Percentiles rank a stretch among this genome's conserved stretches.
Evolutionary conservation across 2,113 vertebrate species (phyloP).

Genomic region (Ammospiza nelsoni): DNA sequence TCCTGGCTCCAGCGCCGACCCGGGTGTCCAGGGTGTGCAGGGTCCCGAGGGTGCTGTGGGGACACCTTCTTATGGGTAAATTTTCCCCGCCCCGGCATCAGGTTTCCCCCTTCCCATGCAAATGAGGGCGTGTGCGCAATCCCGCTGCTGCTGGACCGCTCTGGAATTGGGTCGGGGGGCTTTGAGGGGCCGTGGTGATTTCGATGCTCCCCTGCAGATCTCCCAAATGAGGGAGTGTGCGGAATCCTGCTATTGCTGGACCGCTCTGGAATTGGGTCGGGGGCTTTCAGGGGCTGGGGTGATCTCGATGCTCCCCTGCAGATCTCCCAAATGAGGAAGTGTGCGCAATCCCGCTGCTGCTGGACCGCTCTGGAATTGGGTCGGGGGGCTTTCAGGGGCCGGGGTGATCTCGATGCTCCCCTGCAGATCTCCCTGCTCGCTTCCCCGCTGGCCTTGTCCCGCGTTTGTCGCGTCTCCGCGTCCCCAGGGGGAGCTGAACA

Average conservation of each 20-base stretch:
- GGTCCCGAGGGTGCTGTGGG: accelerated
- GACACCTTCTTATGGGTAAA: background rate
- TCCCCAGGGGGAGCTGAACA: background rate
- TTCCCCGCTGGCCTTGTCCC: no score
- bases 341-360: no score
- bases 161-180: background rate
- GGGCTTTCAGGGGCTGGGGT: no score
- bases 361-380: no score
- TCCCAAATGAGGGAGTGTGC: background rate
- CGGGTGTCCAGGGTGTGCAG: background rate
- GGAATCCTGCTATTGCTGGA: no score
- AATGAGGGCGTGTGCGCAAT: background rate
- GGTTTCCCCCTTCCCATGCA: background rate
- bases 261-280: no score
- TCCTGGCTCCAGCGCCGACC: background rate
- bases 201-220: no score
- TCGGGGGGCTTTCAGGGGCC: no score
- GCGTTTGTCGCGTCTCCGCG: background rate
- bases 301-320: no score
- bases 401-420: no score
- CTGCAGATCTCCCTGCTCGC: background rate
- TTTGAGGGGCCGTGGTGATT: accelerated
- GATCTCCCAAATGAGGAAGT: no score
- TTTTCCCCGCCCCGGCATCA: background rate
- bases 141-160: accelerated